Evolutionary conservation across 2,888 invertebrate genomes (phyloP), one percentile per base, ranked within the genome.

Genomic region (Eurytoma californica): DNA sequence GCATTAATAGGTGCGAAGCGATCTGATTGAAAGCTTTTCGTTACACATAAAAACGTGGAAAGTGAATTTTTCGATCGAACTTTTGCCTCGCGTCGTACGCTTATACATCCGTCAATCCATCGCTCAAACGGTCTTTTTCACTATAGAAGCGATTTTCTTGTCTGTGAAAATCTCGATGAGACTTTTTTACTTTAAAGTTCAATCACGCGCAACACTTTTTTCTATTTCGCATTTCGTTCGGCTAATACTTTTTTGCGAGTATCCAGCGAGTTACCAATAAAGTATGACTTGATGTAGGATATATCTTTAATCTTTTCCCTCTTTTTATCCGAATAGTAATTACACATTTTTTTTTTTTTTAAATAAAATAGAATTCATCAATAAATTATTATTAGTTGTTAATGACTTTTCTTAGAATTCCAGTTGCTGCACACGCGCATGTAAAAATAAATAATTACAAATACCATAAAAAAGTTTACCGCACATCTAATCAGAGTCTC

Each of bases 31-130:
- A 79, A 75, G 70, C 67, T 72, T 72, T 79, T 75, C 70, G 61
- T 28, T 66, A 72, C 61, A 75, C 28, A 61, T 75, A 79, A 75
- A 79, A 66, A 39, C 39, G 66, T 47, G 53, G 61, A 74, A 79
- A 79, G 75, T 79, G 70, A 79, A 79, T 75, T 79, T 74, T 66
- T 57, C 70, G 60, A 75, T 70, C 70, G 75, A 75, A 79, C 67
- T 66, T 75, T 72, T 75, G 66, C 58, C 53, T 63, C 65, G 63
- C 68, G 30, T 67, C 55, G 67, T 75, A 67, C 61, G 75, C 79
- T 79, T 70, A 79, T 79, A 72, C 75, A 79, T 79, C 75, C 79
- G 79, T 79, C 79, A 79, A 79, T 79, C 79, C 67, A 63, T 72
- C 79, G 72, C 72, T 79, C 79, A 75, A 79, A 61, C 72, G 57